Conservation (phyloP, 2,797 vertebrate genomes). For the Protosalanx chinensis region DNA sequence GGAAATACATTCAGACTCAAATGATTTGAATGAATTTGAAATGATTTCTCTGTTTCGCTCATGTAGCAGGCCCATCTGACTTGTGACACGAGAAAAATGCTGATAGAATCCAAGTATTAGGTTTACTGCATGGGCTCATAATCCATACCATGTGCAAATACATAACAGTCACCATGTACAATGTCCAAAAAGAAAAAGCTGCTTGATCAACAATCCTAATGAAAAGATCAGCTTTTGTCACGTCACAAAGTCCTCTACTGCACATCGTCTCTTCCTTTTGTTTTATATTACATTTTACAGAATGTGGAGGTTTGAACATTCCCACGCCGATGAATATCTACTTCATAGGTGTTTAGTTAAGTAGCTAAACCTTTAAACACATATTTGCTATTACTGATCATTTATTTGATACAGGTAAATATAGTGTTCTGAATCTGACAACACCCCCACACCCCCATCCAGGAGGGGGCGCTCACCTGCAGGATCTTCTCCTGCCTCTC, state of each 20-base stretch:
- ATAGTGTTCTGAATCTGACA: not conserved
- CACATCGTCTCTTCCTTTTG: too few relatives aligned
- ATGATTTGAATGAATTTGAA: too few relatives aligned
- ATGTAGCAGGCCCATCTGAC: not conserved
- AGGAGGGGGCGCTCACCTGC: constrained; percentile 70
- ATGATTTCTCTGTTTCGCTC: too few relatives aligned
- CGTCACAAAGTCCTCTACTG: not conserved
- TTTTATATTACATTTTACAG: too few relatives aligned
- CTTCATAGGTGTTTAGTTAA: too few relatives aligned
- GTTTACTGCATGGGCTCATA: not conserved
- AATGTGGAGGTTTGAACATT: not conserved
- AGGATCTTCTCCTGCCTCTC: constrained; percentile 62
- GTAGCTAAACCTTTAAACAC: too few relatives aligned
- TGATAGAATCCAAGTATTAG: too few relatives aligned
- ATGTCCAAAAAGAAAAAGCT: not conserved
- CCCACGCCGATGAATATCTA: not conserved
- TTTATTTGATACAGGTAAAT: not conserved
- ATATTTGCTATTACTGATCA: too few relatives aligned
- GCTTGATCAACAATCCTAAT: not conserved
- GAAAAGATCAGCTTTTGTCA: not conserved
- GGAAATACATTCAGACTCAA: too few relatives aligned
- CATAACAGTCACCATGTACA: not conserved
- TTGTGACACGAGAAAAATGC: not conserved
- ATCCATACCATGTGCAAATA: not conserved
- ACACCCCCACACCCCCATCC: not conserved